A percentile compares a stretch with the other conserved stretches of the same genome.
phyloP scores from a whole-genome alignment of 2,888 invertebrate genomes.

The Drosophila mettleri region DNA sequence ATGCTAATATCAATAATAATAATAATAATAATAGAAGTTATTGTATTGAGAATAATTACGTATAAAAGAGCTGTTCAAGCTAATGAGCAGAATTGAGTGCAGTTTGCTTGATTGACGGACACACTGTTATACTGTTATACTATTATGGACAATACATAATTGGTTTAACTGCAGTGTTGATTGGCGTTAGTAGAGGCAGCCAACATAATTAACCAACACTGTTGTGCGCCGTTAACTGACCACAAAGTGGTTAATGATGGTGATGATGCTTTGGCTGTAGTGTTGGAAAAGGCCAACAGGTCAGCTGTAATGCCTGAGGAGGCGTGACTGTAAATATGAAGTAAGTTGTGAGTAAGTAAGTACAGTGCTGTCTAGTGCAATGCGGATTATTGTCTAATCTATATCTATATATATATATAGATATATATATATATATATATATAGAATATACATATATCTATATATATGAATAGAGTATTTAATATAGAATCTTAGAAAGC shows the following conservation, averaged over 20 bases:
- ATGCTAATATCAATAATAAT: conserved; percentile 13
- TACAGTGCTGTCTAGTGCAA: too few relatives aligned
- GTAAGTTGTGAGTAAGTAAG: too few relatives aligned
- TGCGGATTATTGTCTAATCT: too few relatives aligned
- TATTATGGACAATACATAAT: not conserved
- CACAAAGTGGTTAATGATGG: not conserved
- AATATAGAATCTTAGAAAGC: too few relatives aligned
- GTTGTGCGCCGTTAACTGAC: not conserved
- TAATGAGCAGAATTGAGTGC: not conserved
- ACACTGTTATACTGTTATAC: conserved; percentile 4
- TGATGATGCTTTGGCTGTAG: not conserved
- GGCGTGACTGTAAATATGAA: too few relatives aligned
- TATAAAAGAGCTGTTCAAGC: not conserved
- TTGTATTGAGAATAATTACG: not conserved
- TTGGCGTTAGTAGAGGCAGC: not conserved
- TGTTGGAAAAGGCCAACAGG: not conserved
- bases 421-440: too few relatives aligned
- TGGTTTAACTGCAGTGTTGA: not conserved
- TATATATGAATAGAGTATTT: too few relatives aligned
- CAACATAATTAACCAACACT: conserved; percentile 5
- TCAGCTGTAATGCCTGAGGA: not conserved
- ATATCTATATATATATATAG: too few relatives aligned
- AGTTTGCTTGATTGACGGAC: not conserved
- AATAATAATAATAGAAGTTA: not conserved
- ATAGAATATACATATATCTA: too few relatives aligned